Conservation (phyloP, 2,888 invertebrate species). For the Dynastes maya region DNA sequence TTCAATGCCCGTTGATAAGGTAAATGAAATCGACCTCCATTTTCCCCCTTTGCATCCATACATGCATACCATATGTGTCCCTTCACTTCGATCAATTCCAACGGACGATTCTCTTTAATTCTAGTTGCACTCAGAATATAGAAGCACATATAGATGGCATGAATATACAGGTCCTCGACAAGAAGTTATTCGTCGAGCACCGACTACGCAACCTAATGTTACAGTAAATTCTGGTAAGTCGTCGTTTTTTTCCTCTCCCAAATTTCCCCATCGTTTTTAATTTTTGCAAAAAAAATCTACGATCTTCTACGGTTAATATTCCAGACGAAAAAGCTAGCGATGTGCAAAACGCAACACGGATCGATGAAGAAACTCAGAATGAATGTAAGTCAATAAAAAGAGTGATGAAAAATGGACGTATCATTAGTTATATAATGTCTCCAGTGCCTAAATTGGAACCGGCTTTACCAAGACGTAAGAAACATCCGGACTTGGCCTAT, state of each 20-base stretch:
- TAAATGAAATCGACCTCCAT: slow-evolving; percentile 69
- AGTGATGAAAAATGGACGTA: slow-evolving; percentile 59
- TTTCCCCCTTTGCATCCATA: background rate
- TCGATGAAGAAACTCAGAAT: slow-evolving; percentile 67
- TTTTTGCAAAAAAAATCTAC: too few relatives aligned
- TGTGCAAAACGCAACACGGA: slow-evolving; percentile 61
- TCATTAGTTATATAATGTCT: slow-evolving; percentile 62
- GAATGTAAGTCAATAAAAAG: slow-evolving; percentile 64
- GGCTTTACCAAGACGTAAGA: slow-evolving; percentile 89
- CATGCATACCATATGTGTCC: background rate
- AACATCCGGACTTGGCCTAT: slow-evolving; percentile 91
- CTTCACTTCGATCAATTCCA: background rate
- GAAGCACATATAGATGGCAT: slow-evolving; percentile 97
- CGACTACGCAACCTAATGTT: slow-evolving; percentile 71
- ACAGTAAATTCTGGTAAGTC: slow-evolving; percentile 61
- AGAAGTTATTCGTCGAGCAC: slow-evolving; percentile 80
- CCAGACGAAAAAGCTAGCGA: slow-evolving; percentile 64
- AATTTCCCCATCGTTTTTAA: background rate
- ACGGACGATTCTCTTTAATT: slow-evolving; percentile 54
- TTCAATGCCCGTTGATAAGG: slow-evolving; percentile 97
- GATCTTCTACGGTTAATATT: slow-evolving; percentile 46
- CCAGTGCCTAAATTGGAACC: slow-evolving; percentile 80
- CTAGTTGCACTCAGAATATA: slow-evolving; percentile 94
- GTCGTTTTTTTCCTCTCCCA: slow-evolving; percentile 17
- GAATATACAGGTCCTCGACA: slow-evolving; percentile 87